phyloP scores from a whole-genome alignment of 2,888 invertebrate genomes.

The Cryptophagus acutangulus region DNA sequence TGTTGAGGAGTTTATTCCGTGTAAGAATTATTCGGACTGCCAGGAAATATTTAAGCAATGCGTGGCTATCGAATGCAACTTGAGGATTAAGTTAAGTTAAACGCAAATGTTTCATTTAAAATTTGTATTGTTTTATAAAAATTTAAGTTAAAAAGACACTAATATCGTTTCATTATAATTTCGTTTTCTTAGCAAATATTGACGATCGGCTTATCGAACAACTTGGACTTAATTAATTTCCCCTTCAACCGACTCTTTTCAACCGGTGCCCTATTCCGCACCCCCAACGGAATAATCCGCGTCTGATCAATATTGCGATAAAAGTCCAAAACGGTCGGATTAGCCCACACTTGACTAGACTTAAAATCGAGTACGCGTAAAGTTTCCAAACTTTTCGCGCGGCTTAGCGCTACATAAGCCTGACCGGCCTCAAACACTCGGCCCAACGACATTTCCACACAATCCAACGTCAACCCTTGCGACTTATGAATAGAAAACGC shows the following conservation, averaged over 20 bases:
- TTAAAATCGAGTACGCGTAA: conserved; percentile 86
- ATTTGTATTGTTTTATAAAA: too few species aligned
- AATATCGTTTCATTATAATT: too few species aligned
- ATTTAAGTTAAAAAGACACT: too few species aligned
- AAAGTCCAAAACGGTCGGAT: conserved; percentile 76
- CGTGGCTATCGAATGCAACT: too few species aligned
- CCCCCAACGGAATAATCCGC: conserved; percentile 60
- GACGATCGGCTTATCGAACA: conserved; percentile 6
- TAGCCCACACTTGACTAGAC: conserved; percentile 81
- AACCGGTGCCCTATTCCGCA: background rate
- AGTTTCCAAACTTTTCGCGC: conserved; percentile 81
- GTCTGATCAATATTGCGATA: conserved; percentile 68
- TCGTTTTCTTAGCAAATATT: too few species aligned
- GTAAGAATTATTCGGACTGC: too few species aligned
- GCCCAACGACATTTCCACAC: conserved; percentile 88
- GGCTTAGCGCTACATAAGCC: conserved; percentile 90
- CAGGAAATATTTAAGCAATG: too few species aligned
- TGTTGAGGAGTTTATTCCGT: background rate
- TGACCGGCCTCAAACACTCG: conserved; percentile 95
- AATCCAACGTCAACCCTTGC: conserved; percentile 89
- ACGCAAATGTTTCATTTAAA: too few species aligned
- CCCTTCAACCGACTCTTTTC: background rate
- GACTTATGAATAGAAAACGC: conserved; percentile 98
- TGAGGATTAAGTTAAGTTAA: too few species aligned
- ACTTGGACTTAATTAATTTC: background rate